Evolutionary conservation across 2,797 vertebrate genomes (phyloP), one percentile per base, ranked within the genome.

Genomic region (Hoplostethus mediterraneus): DNA sequence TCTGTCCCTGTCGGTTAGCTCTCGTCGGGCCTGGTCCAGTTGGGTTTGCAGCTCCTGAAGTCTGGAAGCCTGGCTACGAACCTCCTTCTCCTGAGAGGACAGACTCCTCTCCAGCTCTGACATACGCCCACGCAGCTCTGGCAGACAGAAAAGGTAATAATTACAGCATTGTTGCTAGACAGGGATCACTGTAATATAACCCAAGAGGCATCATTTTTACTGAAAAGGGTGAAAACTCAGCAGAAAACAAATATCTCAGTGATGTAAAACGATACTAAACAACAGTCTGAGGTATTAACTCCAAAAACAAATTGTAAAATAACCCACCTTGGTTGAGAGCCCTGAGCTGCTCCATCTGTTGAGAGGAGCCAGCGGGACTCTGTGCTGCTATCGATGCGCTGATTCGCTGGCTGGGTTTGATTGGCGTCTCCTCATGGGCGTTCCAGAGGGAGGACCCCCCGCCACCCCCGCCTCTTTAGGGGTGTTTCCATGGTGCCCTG

Each of bases 251-350:
- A 48, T 6, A 38, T 31, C 33, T 68, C 1, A 58, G 3, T 28
- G 28, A 28, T 28, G 1, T 0, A 6, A 45, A 49, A 33, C 36
- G 3, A 54, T 45, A 28, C 5, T 2, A 5, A 63, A 59, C 12
- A 28, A 52, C 5, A 16, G 3, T 11, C 12, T 0, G n/a, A 33
- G 2, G 21, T 17, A 52, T 48, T 16, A 28, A 52, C 4, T 62
- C 9, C 0, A 42, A 30, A 6, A 67, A 31, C 3, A 49, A 11
- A 56, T 25, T 10, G 40, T 30, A 13, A 56, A 28, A 66, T 7
- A 87, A 17, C 6, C 3, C 89, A 98, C 97, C 97, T 96, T 97
- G 95, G 84, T 97, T 97, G 66, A 96, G 94, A 58, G 75, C 88
- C 87, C 89, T 96, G 14, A 97, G 84, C 54, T 96, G 95, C 16